Percentiles rank a stretch among this genome's conserved stretches.
Evolutionary conservation across 2,113 vertebrate species (phyloP).

Genomic region (Monarcha castaneiventris): DNA sequence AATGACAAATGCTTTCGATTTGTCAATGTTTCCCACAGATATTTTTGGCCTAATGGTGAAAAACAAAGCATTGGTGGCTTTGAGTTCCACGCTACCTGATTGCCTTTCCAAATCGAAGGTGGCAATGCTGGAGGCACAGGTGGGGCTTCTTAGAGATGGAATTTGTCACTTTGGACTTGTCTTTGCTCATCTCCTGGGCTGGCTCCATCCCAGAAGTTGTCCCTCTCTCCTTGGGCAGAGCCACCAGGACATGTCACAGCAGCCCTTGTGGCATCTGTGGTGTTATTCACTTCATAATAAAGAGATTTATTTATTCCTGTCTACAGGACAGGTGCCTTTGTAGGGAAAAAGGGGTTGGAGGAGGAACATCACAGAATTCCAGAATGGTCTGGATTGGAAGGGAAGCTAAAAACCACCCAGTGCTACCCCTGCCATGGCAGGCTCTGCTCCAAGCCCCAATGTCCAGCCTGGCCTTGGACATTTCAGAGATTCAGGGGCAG

Average conservation of each 20-base stretch:
- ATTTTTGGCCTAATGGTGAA: slow-evolving; percentile 12
- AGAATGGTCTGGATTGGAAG: not conserved
- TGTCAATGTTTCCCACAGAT: not conserved
- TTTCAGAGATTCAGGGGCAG: not conserved
- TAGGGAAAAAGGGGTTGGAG: not conserved
- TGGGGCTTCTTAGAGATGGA: too few relatives aligned
- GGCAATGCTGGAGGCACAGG: not conserved
- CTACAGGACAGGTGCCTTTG: not conserved
- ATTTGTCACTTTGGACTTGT: not conserved
- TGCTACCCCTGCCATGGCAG: not conserved
- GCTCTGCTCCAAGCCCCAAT: not conserved
- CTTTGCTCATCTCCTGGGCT: not conserved
- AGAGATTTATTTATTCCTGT: not conserved
- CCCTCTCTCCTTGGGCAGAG: not conserved
- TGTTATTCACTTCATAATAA: not conserved
- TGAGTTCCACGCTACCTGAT: not conserved
- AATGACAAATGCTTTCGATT: slow-evolving; percentile 30
- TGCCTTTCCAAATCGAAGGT: not conserved
- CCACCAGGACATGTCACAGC: not conserved
- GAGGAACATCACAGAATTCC: not conserved
- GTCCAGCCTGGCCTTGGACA: not conserved
- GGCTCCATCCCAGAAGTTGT: not conserved
- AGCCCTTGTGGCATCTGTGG: not conserved
- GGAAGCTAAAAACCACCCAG: accelerated
- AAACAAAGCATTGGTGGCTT: not conserved